Evolutionary conservation across 2,888 invertebrate genomes (phyloP).

Genomic region (Quadroppia sp.): DNA sequence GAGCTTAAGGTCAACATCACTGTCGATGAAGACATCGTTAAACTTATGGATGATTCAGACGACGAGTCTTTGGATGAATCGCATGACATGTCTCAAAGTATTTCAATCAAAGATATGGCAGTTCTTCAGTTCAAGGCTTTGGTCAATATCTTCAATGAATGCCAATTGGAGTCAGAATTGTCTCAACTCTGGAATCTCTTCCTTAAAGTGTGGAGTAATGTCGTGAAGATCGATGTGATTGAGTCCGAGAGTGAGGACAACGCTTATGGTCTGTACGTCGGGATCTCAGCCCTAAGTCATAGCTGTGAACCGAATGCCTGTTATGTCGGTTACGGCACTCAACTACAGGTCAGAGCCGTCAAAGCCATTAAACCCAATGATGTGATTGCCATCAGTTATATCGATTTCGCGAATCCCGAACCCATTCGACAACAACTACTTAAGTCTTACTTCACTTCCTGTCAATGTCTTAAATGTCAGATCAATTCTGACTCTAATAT

Average conservation of each 20-base stretch:
- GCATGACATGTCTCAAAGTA: background rate
- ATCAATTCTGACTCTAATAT: background rate
- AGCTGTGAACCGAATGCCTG: slow-evolving; percentile 37
- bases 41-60: background rate
- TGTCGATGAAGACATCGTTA: background rate
- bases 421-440: slow-evolving; percentile 13
- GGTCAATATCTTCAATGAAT: slow-evolving; percentile 12
- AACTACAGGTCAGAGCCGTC: slow-evolving; percentile 36
- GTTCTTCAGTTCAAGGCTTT: slow-evolving; percentile 32
- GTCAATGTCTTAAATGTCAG: slow-evolving; percentile 19
- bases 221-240: slow-evolving; percentile 14
- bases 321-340: slow-evolving; percentile 34
- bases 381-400: slow-evolving; percentile 23
- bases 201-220: slow-evolving; percentile 36
- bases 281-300: slow-evolving; percentile 2
- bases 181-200: slow-evolving; percentile 34
- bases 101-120: slow-evolving; percentile 34
- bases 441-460: background rate
- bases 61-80: background rate
- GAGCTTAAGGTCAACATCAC: background rate
- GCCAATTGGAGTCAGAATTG: background rate
- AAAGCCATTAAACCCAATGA: slow-evolving; percentile 27
- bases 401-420: slow-evolving; percentile 16
- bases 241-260: slow-evolving; percentile 24
- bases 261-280: slow-evolving; percentile 39